Evolutionary conservation across 2,888 invertebrate species (phyloP), one percentile per base, ranked within the genome.

Genomic region (Atherix ibis): DNA sequence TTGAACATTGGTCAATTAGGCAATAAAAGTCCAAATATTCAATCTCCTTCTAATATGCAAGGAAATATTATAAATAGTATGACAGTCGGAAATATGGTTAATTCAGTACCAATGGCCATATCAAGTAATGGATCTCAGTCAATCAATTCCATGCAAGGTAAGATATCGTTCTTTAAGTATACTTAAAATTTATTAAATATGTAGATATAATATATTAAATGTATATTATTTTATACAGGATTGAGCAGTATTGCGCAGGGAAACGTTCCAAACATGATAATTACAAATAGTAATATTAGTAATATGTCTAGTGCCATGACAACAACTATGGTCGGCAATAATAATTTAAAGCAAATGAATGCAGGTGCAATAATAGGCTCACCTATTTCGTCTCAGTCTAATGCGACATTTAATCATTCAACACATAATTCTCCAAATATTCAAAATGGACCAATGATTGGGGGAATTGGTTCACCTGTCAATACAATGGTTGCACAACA

Each of bases 11-110:
- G 74, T 52, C 76, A 75, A 50, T 65, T 83, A 57, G 80, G 81
- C 43, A 83, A 71, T 62, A 83, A 83, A 59, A 82, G 81, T 59
- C 82, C 83, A 43, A 83, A 76, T 55, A 65, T 85, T 55, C 85
- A 85, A 59, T 84, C 84, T 35, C 83, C 84, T 37, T 83, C 83
- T 31, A 83, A 84, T 52, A 78, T 81, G 47, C 77, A 78, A 42
- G 78, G 79, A 41, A 75, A 77, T 45, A 55, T 77, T 38, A 84
- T 84, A 63, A 78, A 82, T 47, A 76, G 80, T 45, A 77, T 84
- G 62, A 74, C 77, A 53, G 56, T 62, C 19, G 66, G 67, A 37
- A 48, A 56, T 45, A 70, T 71, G 46, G 70, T 68, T 4, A 74
- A 75, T 49, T 68, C 71, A 26, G 71, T 74, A 56, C 74, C 76